These are phyloP conservation scores for Tachina grossa DNA, from an alignment of 2,888 invertebrate species.

Conservation along the genomic window DNA sequence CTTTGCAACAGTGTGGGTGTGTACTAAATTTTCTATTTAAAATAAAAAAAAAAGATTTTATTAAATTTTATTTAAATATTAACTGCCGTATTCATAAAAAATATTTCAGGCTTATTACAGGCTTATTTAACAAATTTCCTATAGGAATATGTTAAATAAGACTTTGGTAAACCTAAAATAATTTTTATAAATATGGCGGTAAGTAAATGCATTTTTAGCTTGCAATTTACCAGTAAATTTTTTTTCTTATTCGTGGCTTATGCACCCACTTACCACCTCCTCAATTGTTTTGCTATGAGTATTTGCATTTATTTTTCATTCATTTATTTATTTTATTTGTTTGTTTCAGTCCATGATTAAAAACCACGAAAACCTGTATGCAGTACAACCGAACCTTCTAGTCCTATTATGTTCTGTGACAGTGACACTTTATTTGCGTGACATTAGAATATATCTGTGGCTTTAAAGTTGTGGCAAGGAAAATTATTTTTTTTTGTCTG, in stretches of 20 bases:
- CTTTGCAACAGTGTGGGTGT: too few relatives aligned
- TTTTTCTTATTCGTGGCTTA: neutral
- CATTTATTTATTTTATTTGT: slow-evolving; percentile 39
- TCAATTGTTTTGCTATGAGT: slow-evolving; percentile 16
- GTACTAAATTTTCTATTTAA: neutral
- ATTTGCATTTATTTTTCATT: neutral
- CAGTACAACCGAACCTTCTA: slow-evolving; percentile 47
- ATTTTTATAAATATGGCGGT: too few relatives aligned
- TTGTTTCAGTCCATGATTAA: slow-evolving; percentile 45
- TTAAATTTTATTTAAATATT: neutral
- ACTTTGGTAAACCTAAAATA: too few relatives aligned
- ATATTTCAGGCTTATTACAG: too few relatives aligned
- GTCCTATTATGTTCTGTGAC: slow-evolving; percentile 62
- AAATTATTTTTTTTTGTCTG: slow-evolving; percentile 44
- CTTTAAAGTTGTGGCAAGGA: slow-evolving; percentile 64
- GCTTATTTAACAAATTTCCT: too few relatives aligned
- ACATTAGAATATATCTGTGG: slow-evolving; percentile 72
- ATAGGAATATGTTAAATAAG: too few relatives aligned
- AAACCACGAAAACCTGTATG: slow-evolving; percentile 64
- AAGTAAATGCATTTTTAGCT: neutral
- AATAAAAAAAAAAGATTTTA: neutral
- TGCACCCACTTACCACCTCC: slow-evolving; percentile 10
- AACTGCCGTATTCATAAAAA: too few relatives aligned
- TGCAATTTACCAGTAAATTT: neutral
- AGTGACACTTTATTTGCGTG: slow-evolving; percentile 72